Conservation (phyloP, 2,888 invertebrate species). For the Gisinianus flammeolus region DNA sequence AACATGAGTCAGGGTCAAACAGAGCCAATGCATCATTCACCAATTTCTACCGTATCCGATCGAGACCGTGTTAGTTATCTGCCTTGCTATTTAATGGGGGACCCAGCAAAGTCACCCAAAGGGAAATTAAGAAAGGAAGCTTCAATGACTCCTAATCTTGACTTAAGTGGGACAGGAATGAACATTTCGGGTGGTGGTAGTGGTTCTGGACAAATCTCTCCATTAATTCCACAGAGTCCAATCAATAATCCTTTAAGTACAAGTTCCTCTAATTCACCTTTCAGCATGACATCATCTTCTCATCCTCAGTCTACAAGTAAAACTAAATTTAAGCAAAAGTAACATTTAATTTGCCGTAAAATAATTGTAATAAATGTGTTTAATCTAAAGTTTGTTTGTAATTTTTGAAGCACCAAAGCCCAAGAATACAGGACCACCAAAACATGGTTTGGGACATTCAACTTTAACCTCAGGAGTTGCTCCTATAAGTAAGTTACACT, state of each 20-base stretch:
- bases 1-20: neutral
- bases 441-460: slow-evolving; percentile 21
- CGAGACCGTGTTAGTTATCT: slow-evolving; percentile 15
- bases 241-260: neutral
- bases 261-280: neutral
- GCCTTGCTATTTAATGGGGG: slow-evolving; percentile 30
- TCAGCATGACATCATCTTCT: neutral
- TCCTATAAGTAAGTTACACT: slow-evolving; percentile 19
- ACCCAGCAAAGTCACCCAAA: slow-evolving; percentile 35
- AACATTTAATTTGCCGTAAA: too few relatives aligned
- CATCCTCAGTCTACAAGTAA: slow-evolving; percentile 1
- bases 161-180: slow-evolving; percentile 11
- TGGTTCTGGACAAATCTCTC: slow-evolving; percentile 3
- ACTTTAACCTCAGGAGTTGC: neutral
- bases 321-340: too few relatives aligned
- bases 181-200: slow-evolving; percentile 3
- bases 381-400: neutral
- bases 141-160: slow-evolving; percentile 22
- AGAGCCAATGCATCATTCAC: slow-evolving; percentile 36
- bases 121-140: slow-evolving; percentile 31
- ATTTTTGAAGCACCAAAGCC: neutral
- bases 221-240: neutral
- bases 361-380: too few relatives aligned
- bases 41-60: slow-evolving; percentile 1
- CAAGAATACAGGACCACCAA: slow-evolving; percentile 30